Evolutionary conservation across 2,888 invertebrate genomes (phyloP), one percentile per base, ranked within the genome.

Genomic region (Chironomus tentans): DNA sequence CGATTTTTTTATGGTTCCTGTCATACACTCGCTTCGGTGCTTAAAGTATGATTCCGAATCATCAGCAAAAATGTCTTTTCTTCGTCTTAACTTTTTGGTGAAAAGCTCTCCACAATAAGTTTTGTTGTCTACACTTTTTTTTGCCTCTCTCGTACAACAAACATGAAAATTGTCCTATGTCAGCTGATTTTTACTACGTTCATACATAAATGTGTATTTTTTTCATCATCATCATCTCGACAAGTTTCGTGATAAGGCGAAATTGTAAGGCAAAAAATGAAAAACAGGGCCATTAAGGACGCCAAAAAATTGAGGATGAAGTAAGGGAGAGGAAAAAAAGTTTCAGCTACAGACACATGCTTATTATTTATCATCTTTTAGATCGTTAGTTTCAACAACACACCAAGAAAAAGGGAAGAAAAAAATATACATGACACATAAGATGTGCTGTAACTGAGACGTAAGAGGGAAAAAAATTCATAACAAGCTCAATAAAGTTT

Each of bases 301-400:
- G 38, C 38, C 38, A 38, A 38, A 38, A 38, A 38, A 38, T 38
- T 38, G 38, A 38, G 10, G 38, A 38, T 38, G 38, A 10, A 4
- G 18, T 15, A 4, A 56, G 18, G 18, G 56, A 15, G 15, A 56
- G 18, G 18, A 18, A 10, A 15, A 22, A 70, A 47, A 47, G 12
- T 70, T 15, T 48, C 48, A 70, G 2, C 12, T 18, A 47, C 47
- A 70, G 38, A 70, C 70, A 70, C 70, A 48, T 56, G 71, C 56
- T 71, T 71, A 71, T 71, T 71, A 71, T 71, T 71, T 71, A 71
- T 71, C 15, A 56, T 71, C 71, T 70, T 50, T 56, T 13, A 24
- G 24, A 28, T 71, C 71, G 71, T 71, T 71, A 71, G 46, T 56
- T 61, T 61, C 13, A 22, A 21, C 65, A 21, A 38, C 38, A 38